Evolutionary conservation across 1,140 invertebrate genomes (phyloP), one percentile per base, ranked within the genome.

Genomic region (Lepidostoma basale): DNA sequence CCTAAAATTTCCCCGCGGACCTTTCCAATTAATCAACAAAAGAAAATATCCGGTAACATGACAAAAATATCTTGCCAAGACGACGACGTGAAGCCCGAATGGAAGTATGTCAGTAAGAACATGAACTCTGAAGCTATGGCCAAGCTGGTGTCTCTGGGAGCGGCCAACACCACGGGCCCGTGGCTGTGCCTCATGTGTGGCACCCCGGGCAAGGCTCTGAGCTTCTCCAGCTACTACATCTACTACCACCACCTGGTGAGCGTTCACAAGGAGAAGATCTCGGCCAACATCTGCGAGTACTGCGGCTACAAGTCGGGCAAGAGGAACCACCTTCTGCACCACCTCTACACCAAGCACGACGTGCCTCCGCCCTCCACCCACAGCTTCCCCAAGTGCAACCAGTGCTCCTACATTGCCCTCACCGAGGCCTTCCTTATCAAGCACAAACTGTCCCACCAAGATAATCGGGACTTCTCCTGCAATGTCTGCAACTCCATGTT

Each of bases 191-290:
- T 87, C n/a, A 82, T 86, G 39, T 89, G 87, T 77, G 87, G 85
- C n/a, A 85, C 84, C 74, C 83, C 84, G 78, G 79, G 87, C 74
- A 81, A 88, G 77, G 83, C 88, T 70, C 77, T 88, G 20, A 86
- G 88, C 75, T 93, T 94, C 76, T 85, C 88, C 18, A 86, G 88
- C 22, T 94, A 94, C 77, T 89, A 89, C 64, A 85, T 88, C 68
- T 95, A 90, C 74, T 84, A 92, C 60, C 87, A 89, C 64, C 93
- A 95, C 82, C 87, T 94, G 77, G 87, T 91, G 28, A 90, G 93
- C 71, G 86, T 91, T 0, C 92, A 95, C 74, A 88, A 89, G 73
- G 90, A 93, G 73, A 90, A 89, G 70, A 91, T 93, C 65, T 89
- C 94, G 76, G 82, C 88, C 1, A 85, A 87, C 22, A 87, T 96